A percentile compares a stretch with the other conserved stretches of the same genome.
Conservation (phyloP, 2,888 invertebrate genomes). For the Chaetoderma sp. region DNA sequence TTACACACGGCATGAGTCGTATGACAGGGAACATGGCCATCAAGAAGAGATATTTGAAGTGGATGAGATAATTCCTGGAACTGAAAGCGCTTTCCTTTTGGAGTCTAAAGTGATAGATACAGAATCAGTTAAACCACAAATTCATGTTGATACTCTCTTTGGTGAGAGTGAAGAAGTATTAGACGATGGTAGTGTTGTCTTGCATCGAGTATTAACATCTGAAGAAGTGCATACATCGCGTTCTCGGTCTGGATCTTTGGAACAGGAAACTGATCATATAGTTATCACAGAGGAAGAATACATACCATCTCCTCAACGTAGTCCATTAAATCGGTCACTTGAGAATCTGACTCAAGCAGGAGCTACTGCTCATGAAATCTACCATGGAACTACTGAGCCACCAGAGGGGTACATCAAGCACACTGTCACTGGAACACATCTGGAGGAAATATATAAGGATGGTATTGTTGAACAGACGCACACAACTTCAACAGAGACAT, state of each 20-base stretch:
- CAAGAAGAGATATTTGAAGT: neutral
- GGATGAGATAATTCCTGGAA: constrained; percentile 1
- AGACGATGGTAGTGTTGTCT: constrained; percentile 44
- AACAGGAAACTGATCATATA: constrained; percentile 13
- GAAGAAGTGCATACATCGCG: constrained; percentile 39
- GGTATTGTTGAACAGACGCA: no score
- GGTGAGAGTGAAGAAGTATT: constrained; percentile 40
- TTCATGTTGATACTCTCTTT: constrained; percentile 36
- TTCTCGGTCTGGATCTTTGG: constrained; percentile 46
- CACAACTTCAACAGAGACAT: no score
- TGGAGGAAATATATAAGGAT: no score
- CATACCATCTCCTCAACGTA: constrained; percentile 20
- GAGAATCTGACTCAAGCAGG: constrained; percentile 16
- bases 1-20: neutral
- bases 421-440: constrained; percentile 33
- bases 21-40: neutral
- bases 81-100: constrained; percentile 1
- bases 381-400: no score
- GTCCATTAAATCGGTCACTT: constrained; percentile 42
- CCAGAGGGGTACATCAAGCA: constrained; percentile 29
- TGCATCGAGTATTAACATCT: constrained; percentile 40
- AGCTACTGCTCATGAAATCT: no score
- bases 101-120: neutral
- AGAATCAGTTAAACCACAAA: constrained; percentile 2
- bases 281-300: neutral